Evolutionary conservation across 2,888 invertebrate genomes (phyloP), one percentile per base, ranked within the genome.

Genomic region (Melipona bicolor): DNA sequence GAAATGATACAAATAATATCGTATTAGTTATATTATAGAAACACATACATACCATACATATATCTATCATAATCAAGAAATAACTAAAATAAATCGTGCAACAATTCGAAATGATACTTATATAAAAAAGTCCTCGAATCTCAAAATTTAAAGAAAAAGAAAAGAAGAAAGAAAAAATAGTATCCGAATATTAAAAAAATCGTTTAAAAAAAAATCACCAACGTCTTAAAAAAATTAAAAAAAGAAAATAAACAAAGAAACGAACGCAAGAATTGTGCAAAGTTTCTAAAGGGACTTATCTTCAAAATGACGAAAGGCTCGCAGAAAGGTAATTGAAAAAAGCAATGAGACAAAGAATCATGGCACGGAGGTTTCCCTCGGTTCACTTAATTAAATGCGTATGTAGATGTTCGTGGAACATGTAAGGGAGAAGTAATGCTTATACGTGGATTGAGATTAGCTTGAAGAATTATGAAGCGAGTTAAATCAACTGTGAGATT

Each of bases 381-480:
- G 87, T 27, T 83, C 84, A 89, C 91, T 91, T 94, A 94, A 93
- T 94, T 93, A 93, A 93, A 93, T 93, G 91, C 90, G 87, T 88
- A 90, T 90, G 90, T 87, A 91, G 87, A 89, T 80, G 85, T 76
- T 80, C 79, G 68, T 69, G 82, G 75, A 68, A 79, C 85, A 85
- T 79, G 87, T 85, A 91, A 91, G 90, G 91, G 87, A 88, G 89
- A 88, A 88, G 88, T 91, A 91, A 91, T 91, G 93, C 92, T 93
- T 93, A 92, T 90, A 91, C 91, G 91, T 88, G 92, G 91, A 94
- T 93, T 93, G 91, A 94, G 94, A 94, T 94, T 94, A 94, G 93
- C 90, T 91, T 89, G 89, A 91, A 93, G 93, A 94, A 94, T 94
- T 94, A 94, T 94, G 94, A 94, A 94, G 92, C 94, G 91, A 92